These are phyloP conservation scores for Nymphicus hollandicus DNA, from an alignment of 2,113 vertebrate genomes.

Conservation along the genomic window DNA sequence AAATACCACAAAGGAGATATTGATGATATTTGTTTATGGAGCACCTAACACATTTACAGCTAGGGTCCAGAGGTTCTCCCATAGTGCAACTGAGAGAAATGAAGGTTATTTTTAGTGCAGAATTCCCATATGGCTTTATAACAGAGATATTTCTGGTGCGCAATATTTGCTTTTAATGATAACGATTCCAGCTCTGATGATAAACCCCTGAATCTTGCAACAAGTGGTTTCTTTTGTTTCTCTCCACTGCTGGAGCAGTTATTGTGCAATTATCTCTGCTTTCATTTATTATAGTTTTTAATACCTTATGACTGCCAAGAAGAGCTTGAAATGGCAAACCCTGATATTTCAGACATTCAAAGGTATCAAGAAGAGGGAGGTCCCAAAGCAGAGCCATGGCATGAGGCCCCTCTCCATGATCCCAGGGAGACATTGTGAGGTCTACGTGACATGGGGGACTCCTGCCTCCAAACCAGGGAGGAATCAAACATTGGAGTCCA, in stretches of 20 bases:
- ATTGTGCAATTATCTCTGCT: neutral
- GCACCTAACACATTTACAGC: neutral
- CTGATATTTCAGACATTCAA: neutral
- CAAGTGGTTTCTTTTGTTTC: neutral
- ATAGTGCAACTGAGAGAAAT: neutral
- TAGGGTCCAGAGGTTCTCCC: neutral
- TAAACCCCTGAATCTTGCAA: neutral
- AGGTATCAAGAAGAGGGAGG: neutral
- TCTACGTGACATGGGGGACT: rapidly evolving
- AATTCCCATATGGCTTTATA: slow-evolving; percentile 31
- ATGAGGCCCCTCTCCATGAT: rapidly evolving
- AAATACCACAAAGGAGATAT: neutral
- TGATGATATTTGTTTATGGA: neutral
- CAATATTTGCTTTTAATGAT: slow-evolving; percentile 49
- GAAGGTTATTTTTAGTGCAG: slow-evolving; percentile 5
- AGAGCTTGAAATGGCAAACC: neutral
- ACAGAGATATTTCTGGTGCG: slow-evolving; percentile 5
- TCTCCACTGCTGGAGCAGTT: neutral
- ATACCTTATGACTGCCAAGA: neutral
- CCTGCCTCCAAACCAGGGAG: neutral
- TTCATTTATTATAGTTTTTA: neutral
- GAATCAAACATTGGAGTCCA: neutral
- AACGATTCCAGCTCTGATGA: neutral
- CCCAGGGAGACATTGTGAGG: neutral
- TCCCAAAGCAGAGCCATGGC: rapidly evolving